Evolutionary conservation across 53 echinoderm and acorn worm genomes (phyloP), one percentile per base, ranked within the genome.

Genomic region (Arbacia lixula): DNA sequence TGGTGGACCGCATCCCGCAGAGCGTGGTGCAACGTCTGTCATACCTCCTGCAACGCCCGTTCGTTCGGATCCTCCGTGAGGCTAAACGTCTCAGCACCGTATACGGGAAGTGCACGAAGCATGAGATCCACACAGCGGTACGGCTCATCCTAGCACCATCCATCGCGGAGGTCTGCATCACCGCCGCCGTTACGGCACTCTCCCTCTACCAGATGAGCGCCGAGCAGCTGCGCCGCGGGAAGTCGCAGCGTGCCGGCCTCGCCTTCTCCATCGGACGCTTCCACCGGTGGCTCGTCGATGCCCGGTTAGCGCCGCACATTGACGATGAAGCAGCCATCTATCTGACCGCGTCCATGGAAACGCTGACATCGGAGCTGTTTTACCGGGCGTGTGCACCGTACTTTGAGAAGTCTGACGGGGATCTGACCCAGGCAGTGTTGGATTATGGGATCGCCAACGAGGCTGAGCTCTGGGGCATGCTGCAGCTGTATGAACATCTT

Each of bases 201-300:
- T 96, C 97, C 2, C 76, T 94, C 17, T 96, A 86, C 62, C 97
- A 96, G 76, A 96, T 96, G 97, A 94, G 91, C 62, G 76, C 68
- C 24, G 97, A 94, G 34, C 82, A 85, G 50, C 75, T 81, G 73
- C 71, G 89, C 37, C 72, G 87, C 4, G 87, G 91, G 66, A 96
- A 96, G 84, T 87, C 68, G 32, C 57, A 85, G 12, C 90, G 97
- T 3, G 80, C 97, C 0, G 97, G 93, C 12, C 92, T 96, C 11
- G 90, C 73, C 20, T 94, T 96, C 78, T 87, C 94, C 16, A 91
- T 96, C 20, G 97, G 97, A 21, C 91, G 89, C 12, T 96, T 96
- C 63, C 89, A 66, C 54, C 89, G 97, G 17, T 96, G 94, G 97
- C 76, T 96, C 53, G 79, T 90, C 1, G 97, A 96, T 54, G 91